Evolutionary conservation across 2,797 vertebrate genomes (phyloP).

Genomic region (Pitangus sulphuratus): DNA sequence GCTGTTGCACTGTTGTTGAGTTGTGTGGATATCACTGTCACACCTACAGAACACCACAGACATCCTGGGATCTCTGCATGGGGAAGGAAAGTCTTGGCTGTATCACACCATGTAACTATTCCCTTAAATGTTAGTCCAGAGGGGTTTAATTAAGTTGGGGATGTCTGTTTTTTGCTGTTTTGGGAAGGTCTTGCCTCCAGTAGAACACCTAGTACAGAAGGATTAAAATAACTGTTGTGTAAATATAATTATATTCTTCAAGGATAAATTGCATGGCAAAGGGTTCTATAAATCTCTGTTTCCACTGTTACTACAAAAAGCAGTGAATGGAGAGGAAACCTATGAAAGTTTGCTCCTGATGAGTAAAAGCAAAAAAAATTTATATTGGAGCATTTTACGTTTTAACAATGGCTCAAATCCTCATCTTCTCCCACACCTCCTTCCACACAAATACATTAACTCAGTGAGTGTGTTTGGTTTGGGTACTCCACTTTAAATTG

Average conservation of each 20-base stretch:
- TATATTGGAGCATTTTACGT: not conserved
- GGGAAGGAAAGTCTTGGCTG: not conserved
- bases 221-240: not conserved
- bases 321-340: not conserved
- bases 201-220: not conserved
- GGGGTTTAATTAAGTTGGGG: rapidly evolving
- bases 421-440: not conserved
- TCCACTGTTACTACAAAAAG: not conserved
- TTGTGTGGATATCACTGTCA: not conserved
- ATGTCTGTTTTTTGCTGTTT: not conserved
- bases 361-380: not conserved
- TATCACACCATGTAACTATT: rapidly evolving
- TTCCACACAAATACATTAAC: not conserved
- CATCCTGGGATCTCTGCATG: not conserved
- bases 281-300: not conserved
- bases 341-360: not conserved
- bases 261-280: not conserved
- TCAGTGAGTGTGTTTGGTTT: not conserved
- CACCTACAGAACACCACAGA: rapidly evolving
- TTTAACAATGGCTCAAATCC: not conserved
- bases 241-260: not conserved
- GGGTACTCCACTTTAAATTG: not conserved
- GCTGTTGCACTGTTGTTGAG: not conserved
- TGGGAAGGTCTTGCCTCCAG: not conserved
- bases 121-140: rapidly evolving